Conservation (phyloP, 2,113 vertebrate genomes). For the Leucosticte australis region DNA sequence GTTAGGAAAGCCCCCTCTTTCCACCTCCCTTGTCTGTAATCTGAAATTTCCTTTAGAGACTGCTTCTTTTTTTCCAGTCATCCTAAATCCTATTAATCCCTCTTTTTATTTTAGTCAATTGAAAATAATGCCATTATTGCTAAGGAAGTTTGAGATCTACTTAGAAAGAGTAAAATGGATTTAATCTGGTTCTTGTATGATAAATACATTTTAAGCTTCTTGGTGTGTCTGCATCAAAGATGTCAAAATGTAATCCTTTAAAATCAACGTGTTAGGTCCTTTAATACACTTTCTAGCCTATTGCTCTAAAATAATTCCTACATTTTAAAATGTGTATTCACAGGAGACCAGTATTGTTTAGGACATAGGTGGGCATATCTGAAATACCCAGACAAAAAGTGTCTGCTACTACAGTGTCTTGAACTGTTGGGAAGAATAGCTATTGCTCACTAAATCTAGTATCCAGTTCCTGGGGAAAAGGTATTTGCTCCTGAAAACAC, state of each 20-base stretch:
- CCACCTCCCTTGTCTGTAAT: neutral
- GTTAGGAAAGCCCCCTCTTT: neutral
- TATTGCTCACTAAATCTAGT: neutral
- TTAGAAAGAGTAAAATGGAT: constrained; percentile 7
- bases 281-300: neutral
- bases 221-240: neutral
- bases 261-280: neutral
- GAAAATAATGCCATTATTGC: neutral
- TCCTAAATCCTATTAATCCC: neutral
- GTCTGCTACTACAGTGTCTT: neutral
- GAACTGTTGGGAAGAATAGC: neutral
- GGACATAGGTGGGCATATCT: neutral
- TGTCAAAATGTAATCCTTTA: constrained; percentile 7
- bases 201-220: constrained; percentile 9
- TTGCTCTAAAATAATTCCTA: neutral
- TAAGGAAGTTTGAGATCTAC: neutral
- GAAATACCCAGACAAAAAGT: neutral
- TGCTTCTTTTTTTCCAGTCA: neutral
- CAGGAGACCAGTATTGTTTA: neutral
- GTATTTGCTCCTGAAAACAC: constrained; percentile 28
- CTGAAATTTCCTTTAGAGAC: neutral
- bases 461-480: neutral
- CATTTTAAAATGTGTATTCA: neutral
- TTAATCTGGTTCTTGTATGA: neutral
- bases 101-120: neutral